These are phyloP conservation scores for Furcula furcula DNA, from an alignment of 2,888 invertebrate genomes.

Conservation along the genomic window DNA sequence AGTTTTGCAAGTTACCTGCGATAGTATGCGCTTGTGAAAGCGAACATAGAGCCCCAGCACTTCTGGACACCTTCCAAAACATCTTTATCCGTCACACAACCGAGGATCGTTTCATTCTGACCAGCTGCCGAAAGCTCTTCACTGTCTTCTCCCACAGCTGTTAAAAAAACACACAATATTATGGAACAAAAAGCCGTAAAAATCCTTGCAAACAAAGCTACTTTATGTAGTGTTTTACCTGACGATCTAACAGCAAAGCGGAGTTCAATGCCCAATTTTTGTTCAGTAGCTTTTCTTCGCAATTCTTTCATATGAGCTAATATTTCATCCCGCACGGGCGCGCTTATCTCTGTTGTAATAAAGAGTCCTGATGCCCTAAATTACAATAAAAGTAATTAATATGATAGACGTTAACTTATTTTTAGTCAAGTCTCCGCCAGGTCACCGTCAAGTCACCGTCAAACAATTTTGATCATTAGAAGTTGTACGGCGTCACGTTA, in stretches of 20 bases:
- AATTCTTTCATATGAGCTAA: slow-evolving; percentile 48
- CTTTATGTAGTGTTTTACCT: no score
- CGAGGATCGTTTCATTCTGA: slow-evolving; percentile 90
- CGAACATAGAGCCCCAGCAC: slow-evolving; percentile 93
- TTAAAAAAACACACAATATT: slow-evolving; percentile 15
- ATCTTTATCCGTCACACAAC: slow-evolving; percentile 79
- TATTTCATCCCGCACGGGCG: slow-evolving; percentile 59
- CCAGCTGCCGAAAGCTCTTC: slow-evolving; percentile 91
- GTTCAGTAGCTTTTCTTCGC: slow-evolving; percentile 41
- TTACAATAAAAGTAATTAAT: background rate
- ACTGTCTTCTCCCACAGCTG: slow-evolving; percentile 90
- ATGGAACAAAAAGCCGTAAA: no score
- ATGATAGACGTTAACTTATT: no score
- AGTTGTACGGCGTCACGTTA: no score
- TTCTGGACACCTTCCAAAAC: slow-evolving; percentile 82
- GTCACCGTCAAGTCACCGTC: no score
- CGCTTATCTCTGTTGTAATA: slow-evolving; percentile 52
- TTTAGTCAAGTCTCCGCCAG: no score
- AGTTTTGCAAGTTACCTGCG: slow-evolving; percentile 81
- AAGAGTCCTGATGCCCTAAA: slow-evolving; percentile 49
- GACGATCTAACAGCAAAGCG: slow-evolving; percentile 86
- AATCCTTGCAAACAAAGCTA: no score
- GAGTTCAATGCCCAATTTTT: slow-evolving; percentile 47
- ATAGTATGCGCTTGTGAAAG: slow-evolving; percentile 89
- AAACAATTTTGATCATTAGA: no score